A percentile compares a stretch with the other conserved stretches of the same genome.
Evolutionary conservation across 53 echinoderm and acorn worm species (phyloP).

Genomic region (Antedon mediterranea): DNA sequence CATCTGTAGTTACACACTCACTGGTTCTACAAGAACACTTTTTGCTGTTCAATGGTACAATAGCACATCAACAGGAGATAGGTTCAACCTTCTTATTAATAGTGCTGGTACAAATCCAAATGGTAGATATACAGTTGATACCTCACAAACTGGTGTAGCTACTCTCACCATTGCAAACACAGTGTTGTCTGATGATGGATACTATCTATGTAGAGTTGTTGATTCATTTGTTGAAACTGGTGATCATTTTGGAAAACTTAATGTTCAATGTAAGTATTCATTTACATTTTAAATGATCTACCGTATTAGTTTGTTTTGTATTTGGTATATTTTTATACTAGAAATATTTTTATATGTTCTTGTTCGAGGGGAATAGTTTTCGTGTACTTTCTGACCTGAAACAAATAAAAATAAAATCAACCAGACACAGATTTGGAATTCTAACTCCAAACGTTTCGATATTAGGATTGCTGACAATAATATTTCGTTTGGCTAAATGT

Average conservation of each 20-base stretch:
- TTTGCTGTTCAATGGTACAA: neutral
- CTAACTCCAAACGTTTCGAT: no score
- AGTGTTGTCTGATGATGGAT: neutral
- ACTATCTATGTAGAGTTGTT: neutral
- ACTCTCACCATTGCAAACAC: neutral
- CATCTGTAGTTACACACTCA: neutral
- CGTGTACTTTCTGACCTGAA: no score
- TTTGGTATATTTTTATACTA: no score
- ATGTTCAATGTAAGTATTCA: neutral
- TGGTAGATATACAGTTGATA: neutral
- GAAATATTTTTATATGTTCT: no score
- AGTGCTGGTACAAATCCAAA: neutral
- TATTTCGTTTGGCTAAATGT: no score
- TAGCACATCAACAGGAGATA: neutral
- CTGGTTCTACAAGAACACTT: neutral
- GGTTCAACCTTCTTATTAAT: neutral
- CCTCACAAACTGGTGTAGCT: neutral
- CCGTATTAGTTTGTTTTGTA: no score
- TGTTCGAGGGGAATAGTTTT: no score
- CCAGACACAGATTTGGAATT: no score
- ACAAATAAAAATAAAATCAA: no score
- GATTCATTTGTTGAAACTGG: neutral
- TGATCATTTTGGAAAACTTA: neutral
- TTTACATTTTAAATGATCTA: no score
- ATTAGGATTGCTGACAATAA: no score